These are phyloP conservation scores for Sphaeridia pumilis DNA, from an alignment of 2,888 invertebrate species.

Conservation along the genomic window DNA sequence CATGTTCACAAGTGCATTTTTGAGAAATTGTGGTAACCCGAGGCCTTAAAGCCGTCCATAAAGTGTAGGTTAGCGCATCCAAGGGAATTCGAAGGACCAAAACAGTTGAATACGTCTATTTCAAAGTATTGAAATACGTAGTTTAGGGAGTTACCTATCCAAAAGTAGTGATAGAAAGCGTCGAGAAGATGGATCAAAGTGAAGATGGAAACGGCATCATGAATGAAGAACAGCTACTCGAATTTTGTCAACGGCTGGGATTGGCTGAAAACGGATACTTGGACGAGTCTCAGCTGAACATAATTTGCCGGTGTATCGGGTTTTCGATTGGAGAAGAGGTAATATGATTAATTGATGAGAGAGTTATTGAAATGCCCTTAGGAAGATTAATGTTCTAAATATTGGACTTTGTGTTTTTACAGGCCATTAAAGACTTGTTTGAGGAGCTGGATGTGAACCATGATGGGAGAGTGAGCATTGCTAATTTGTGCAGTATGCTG, in stretches of 20 bases:
- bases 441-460: slow-evolving; percentile 52
- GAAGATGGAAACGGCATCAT: slow-evolving; percentile 23
- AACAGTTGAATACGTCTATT: too few species aligned
- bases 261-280: slow-evolving; percentile 52
- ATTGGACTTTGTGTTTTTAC: slow-evolving; percentile 1
- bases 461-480: slow-evolving; percentile 47
- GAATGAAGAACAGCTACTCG: slow-evolving; percentile 50
- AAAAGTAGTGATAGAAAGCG: too few species aligned
- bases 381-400: background rate
- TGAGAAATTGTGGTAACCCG: background rate
- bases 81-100: too few species aligned
- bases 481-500: slow-evolving; percentile 35
- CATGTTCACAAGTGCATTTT: background rate
- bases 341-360: slow-evolving; percentile 33
- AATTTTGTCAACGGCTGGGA: slow-evolving; percentile 52
- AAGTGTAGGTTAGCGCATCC: too few species aligned
- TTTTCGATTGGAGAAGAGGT: slow-evolving; percentile 55
- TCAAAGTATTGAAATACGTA: too few species aligned
- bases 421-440: slow-evolving; percentile 43
- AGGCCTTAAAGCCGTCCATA: background rate
- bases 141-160: too few species aligned
- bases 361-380: background rate
- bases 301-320: slow-evolving; percentile 55
- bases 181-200: background rate
- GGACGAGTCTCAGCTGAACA: slow-evolving; percentile 51